Evolutionary conservation across 2,888 invertebrate genomes (phyloP).

Genomic region (Chloroclystis v-ata): DNA sequence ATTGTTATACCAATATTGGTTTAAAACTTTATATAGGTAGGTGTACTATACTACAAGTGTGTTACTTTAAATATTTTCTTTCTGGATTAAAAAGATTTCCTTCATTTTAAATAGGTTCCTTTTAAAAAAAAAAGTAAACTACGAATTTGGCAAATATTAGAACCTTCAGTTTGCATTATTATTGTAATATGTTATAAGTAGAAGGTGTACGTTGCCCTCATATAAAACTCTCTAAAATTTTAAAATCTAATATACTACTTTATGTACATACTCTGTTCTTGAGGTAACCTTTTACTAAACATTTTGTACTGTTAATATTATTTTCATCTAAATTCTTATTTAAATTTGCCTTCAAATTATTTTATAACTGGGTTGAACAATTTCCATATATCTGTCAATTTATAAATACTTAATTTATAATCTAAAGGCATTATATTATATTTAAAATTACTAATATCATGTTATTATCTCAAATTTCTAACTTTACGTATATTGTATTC

Average conservation of each 20-base stretch:
- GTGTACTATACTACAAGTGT: no score
- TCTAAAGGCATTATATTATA: not conserved
- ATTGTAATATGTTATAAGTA: not conserved
- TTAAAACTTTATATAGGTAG: no score
- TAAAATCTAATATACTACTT: slow-evolving; percentile 54
- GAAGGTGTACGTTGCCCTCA: slow-evolving; percentile 53
- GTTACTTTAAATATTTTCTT: no score
- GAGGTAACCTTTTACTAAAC: slow-evolving; percentile 53
- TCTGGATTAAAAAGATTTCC: no score
- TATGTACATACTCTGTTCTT: slow-evolving; percentile 66
- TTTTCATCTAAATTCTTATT: slow-evolving; percentile 23
- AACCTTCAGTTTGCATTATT: not conserved
- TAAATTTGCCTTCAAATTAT: slow-evolving; percentile 8
- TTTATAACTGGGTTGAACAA: not conserved
- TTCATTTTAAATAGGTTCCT: no score
- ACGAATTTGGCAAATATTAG: no score
- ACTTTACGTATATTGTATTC: slow-evolving; percentile 33
- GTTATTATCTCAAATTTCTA: slow-evolving; percentile 28
- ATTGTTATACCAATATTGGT: no score
- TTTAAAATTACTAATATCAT: slow-evolving; percentile 32
- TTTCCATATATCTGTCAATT: not conserved
- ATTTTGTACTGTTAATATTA: slow-evolving; percentile 34
- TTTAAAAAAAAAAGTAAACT: no score
- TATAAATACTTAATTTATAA: not conserved
- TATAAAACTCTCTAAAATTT: slow-evolving; percentile 52